These are phyloP conservation scores for Pristionchus japonicus DNA, from an alignment of 2,888 invertebrate species.

Conservation along the genomic window DNA sequence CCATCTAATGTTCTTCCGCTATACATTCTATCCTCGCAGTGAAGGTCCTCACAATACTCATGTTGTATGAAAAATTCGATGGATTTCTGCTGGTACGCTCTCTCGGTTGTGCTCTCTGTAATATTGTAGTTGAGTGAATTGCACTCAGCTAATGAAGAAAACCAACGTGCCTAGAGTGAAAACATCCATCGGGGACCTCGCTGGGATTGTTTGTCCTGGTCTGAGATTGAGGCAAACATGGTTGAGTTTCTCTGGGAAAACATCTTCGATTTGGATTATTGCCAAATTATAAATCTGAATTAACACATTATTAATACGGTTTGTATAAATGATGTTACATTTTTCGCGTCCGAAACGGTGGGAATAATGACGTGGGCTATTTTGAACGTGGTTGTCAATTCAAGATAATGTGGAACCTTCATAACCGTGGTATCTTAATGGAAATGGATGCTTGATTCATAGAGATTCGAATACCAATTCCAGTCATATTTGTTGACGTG, in stretches of 20 bases:
- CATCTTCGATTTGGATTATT: background rate
- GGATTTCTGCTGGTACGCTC: background rate
- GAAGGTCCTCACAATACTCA: background rate
- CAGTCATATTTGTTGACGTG: background rate
- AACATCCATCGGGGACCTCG: background rate
- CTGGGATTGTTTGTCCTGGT: background rate
- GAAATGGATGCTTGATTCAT: background rate
- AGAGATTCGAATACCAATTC: background rate
- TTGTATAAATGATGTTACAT: background rate
- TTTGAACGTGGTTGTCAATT: background rate
- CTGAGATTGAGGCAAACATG: background rate
- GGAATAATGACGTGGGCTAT: background rate
- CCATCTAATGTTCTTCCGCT: background rate
- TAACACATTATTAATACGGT: background rate
- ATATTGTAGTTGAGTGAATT: background rate
- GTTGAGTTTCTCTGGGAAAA: background rate
- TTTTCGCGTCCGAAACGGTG: background rate
- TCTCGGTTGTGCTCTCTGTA: background rate
- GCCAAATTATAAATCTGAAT: background rate
- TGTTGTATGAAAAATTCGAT: background rate
- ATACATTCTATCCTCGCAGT: background rate
- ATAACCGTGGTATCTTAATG: background rate
- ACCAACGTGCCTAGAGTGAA: background rate
- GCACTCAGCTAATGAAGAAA: too few species aligned
- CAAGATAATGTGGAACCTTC: background rate